Evolutionary conservation across 2,888 invertebrate species (phyloP).

Genomic region (Lasioglossum vierecki): DNA sequence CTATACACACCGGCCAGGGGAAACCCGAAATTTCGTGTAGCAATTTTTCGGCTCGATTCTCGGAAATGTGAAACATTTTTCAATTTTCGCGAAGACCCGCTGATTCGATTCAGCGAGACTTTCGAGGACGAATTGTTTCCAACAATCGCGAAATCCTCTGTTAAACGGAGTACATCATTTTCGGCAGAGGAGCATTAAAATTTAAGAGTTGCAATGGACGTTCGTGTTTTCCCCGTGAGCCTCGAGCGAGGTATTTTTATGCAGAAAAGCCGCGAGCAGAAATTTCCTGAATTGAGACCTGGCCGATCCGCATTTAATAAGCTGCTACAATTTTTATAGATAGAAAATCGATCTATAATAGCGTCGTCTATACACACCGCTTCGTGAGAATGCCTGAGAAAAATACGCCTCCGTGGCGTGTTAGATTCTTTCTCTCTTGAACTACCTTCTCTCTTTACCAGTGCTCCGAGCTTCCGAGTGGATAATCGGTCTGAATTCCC

Average conservation of each 20-base stretch:
- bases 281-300: neutral
- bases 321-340: constrained; percentile 10
- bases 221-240: neutral
- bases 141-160: neutral
- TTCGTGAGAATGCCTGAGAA: neutral
- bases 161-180: neutral
- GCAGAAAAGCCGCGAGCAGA: neutral
- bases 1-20: too few species aligned
- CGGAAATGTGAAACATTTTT: neutral
- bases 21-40: neutral
- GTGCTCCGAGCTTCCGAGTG: neutral
- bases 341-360: constrained; percentile 19
- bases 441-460: neutral
- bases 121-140: too few species aligned
- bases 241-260: neutral
- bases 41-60: neutral
- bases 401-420: neutral
- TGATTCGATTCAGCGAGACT: too few species aligned
- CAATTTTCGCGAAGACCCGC: too few species aligned
- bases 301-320: constrained; percentile 7
- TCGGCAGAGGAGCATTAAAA: neutral
- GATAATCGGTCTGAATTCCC: constrained; percentile 2
- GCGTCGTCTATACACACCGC: constrained; percentile 9
- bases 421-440: neutral
- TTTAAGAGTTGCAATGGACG: neutral